These are phyloP conservation scores for Drosophila ustulata DNA, from an alignment of 2,888 invertebrate species.

Conservation along the genomic window DNA sequence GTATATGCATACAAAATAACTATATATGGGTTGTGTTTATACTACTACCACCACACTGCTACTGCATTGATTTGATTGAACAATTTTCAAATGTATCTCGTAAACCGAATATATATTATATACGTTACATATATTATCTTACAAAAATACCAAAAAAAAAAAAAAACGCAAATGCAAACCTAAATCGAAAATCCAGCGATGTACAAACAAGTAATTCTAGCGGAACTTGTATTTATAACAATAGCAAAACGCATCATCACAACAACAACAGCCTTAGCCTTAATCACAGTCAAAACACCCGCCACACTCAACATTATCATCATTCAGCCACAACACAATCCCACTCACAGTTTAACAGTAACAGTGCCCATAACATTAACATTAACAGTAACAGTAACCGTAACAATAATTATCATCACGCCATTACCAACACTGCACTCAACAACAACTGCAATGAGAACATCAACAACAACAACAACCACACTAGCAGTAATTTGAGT, in stretches of 20 bases:
- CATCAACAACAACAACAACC: not conserved
- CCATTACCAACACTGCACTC: conserved; percentile 45
- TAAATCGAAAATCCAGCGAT: conserved; percentile 84
- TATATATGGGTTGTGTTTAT: conserved; percentile 83
- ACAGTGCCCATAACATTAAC: conserved; percentile 30
- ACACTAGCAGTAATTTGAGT: conserved; percentile 37
- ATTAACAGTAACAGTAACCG: conserved; percentile 41
- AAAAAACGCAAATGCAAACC: conserved; percentile 69
- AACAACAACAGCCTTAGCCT: conserved; percentile 66
- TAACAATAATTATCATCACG: conserved; percentile 36
- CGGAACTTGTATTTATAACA: conserved; percentile 84
- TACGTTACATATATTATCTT: conserved; percentile 72
- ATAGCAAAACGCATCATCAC: conserved; percentile 83
- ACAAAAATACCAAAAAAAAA: conserved; percentile 30
- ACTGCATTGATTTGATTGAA: conserved; percentile 84
- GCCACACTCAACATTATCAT: conserved; percentile 54
- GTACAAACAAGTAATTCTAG: conserved; percentile 85
- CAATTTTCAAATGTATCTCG: conserved; percentile 82
- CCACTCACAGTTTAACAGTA: conserved; percentile 23
- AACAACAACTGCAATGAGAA: conserved; percentile 39
- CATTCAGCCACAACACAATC: conserved; percentile 48
- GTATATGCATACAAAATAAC: conserved; percentile 82
- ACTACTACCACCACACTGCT: conserved; percentile 81
- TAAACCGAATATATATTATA: conserved; percentile 70
- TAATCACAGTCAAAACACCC: conserved; percentile 60